Evolutionary conservation across 2,113 vertebrate species (phyloP), one percentile per base, ranked within the genome.

Genomic region (Centropus unirufus): DNA sequence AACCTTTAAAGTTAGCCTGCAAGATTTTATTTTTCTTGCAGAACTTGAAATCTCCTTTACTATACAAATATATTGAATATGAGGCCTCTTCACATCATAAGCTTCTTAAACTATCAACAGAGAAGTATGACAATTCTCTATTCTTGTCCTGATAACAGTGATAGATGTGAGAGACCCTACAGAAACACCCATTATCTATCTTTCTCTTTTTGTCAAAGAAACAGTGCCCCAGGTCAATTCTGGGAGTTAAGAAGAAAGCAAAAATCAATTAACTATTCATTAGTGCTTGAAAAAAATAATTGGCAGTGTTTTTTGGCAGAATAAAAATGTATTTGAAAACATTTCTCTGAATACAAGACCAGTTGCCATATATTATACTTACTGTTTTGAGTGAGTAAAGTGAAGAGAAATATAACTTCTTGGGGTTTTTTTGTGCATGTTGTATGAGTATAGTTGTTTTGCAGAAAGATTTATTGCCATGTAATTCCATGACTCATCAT

Each of bases 1-100:
- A 85, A 49, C 63, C 68, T 93, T 93, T 83, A 70, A 95, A 83
- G 39, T 78, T 75, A 88, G 39, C 26, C 46, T 94, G 46, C 88
- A 95, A 88, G 40, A 92, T 83, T 92, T 87, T 95, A 49, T 92
- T 96, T 94, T 95, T 92, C 88, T 81, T 86, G 72, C 78, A 81
- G 64, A 93, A 75, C 79, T 88, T 86, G 47, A 90, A 80, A 74
- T 90, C 52, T 91, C 63, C 17, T 83, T 55, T 70, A 52, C 79
- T 88, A 92, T 92, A 87, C 47, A 91, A 91, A 85, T 47, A 61
- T 74, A 54, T 12, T 86, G 76, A 90, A 93, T 62, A 87, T 18
- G 23, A 95, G 84, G 39, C 75, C 61, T 73, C 40, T 93, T 86
- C 49, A 76, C 63, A 52, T 90, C 0, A 0, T 90, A 63, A 89